Evolutionary conservation across 2,113 vertebrate species (phyloP).

Genomic region (Tinamus guttatus): DNA sequence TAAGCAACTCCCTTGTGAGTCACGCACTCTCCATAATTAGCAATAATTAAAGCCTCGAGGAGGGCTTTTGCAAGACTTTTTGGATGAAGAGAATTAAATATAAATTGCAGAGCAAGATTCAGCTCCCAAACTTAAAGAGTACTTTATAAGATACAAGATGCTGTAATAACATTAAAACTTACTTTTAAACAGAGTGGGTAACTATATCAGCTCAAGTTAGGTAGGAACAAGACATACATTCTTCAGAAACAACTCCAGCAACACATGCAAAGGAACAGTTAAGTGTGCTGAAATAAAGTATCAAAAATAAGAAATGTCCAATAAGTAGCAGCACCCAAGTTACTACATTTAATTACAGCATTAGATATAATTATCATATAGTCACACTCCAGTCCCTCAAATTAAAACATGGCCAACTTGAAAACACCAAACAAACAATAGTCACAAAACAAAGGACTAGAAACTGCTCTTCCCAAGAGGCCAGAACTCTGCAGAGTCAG

Average conservation of each 20-base stretch:
- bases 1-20: conserved; percentile 43
- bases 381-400: background rate
- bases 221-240: background rate
- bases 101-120: background rate
- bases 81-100: background rate
- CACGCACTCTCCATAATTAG: background rate
- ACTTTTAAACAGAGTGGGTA: background rate
- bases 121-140: background rate
- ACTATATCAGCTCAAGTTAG: background rate
- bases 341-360: background rate
- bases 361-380: background rate
- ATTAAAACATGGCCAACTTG: background rate
- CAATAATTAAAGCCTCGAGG: background rate
- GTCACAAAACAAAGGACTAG: background rate
- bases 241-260: background rate
- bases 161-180: background rate
- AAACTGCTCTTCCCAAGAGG: background rate
- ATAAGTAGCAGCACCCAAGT: background rate
- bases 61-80: background rate
- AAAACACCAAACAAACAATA: background rate
- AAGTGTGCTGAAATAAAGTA: background rate
- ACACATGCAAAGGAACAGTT: background rate
- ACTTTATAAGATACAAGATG: background rate
- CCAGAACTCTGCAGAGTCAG: background rate
- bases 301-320: too few relatives aligned